Base-by-base conservation (phyloP, 37 sponge, comb jelly and placozoan species). In the Aplysina aerophoba region DNA sequence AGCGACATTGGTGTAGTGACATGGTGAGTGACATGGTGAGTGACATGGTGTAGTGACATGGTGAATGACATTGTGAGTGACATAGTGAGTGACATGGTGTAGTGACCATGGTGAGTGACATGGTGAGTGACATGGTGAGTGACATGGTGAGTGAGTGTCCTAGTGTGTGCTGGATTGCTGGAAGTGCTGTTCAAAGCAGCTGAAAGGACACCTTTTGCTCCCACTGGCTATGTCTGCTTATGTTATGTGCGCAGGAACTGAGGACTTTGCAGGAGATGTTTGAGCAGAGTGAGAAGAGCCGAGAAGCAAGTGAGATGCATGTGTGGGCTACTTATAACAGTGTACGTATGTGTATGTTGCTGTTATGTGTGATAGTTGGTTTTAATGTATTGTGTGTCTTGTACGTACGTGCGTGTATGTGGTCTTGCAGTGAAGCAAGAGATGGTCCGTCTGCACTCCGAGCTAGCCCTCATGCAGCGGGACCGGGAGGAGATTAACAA, bases 281-380 rank as follows among this genome's bases (percentile, higher is more conserved):
- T 85, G 88, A 92, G 22, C 92, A 92, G 80, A 88, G 89, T 19
- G 92, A 92, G 41, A 85, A 88, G 31, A 92, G 88, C 59, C 55
- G 92, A 19, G 71, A 55, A n/a, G 37, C 88, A 60, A 81, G 92
- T 92, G 38, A 65, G 83, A 75, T 16, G 33, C 14, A 5, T 55
- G 40, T 22, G 22, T 20, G 37, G 39, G 68, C 24, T 79, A 6
- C 20, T 11, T 41, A 15, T 35, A 36, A 44, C 50, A 11, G 50
- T 44, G 50, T 44, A 8, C 8, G 50, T 44, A 8, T 44, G 50
- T 44, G 50, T 44, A 8, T 44, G 50, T 44, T 3, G 3, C 6
- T 44, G 50, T 44, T 44, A 8, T 44, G 50, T 44, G 21, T 22
- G 78, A 41, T 37, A 19, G n/a, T 41, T 3, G 2, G 28, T 62